These are phyloP conservation scores for Stenotaenia linearis DNA, from an alignment of 2,888 invertebrate genomes.

Conservation along the genomic window DNA sequence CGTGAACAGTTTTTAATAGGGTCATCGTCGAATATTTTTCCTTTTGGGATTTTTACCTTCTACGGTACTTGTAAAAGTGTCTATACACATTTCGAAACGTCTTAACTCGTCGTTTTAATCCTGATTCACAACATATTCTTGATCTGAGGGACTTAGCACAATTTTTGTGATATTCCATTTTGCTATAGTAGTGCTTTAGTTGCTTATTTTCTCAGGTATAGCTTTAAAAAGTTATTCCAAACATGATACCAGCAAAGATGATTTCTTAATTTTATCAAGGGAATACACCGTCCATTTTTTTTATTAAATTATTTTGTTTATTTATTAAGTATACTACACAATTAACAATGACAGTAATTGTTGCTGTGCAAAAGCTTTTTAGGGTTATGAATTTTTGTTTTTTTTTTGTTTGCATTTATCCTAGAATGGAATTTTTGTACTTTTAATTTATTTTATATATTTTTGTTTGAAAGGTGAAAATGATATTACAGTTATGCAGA, in stretches of 20 bases:
- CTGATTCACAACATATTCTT: neutral
- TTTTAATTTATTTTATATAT: too few relatives aligned
- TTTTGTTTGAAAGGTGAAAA: too few relatives aligned
- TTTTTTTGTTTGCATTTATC: too few relatives aligned
- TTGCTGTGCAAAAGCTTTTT: too few relatives aligned
- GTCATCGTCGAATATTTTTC: neutral
- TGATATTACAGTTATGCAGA: too few relatives aligned
- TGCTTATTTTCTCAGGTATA: constrained; percentile 4
- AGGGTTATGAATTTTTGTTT: too few relatives aligned
- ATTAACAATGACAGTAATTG: neutral
- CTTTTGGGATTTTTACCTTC: neutral
- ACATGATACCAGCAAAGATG: neutral
- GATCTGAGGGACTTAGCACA: neutral
- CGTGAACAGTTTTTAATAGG: neutral
- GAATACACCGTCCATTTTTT: constrained; percentile 2
- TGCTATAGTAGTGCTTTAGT: neutral
- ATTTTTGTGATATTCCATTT: neutral
- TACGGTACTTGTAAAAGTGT: constrained; percentile 6
- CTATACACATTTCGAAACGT: neutral
- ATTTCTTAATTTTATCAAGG: neutral
- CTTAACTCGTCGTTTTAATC: neutral
- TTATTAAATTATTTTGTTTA: neutral
- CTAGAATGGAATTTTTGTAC: too few relatives aligned
- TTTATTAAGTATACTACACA: neutral
- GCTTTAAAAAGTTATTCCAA: neutral